Conservation (phyloP, 2,797 vertebrate species). For the Scolopax rusticola region DNA sequence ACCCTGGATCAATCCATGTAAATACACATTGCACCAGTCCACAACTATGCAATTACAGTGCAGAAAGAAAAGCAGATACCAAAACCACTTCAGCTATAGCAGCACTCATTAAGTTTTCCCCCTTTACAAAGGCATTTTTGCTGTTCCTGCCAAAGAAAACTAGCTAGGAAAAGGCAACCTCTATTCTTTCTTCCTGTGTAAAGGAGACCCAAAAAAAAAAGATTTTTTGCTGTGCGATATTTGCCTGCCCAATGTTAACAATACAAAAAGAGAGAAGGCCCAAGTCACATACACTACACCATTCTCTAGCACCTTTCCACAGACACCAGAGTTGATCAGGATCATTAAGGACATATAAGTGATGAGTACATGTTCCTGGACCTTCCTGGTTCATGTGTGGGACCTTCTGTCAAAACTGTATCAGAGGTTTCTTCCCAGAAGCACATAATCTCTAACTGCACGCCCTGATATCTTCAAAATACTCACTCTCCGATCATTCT, state of each 20-base stretch:
- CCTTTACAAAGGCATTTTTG: background rate
- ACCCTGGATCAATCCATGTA: background rate
- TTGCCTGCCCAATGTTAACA: background rate
- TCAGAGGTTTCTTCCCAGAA: background rate
- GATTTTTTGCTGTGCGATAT: background rate
- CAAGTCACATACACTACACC: background rate
- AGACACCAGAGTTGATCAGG: background rate
- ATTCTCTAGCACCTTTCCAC: background rate
- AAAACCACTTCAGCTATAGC: background rate
- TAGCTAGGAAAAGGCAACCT: background rate
- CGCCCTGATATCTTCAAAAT: background rate
- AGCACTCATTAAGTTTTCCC: background rate
- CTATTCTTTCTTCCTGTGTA: background rate
- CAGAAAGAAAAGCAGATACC: background rate
- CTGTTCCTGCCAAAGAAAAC: background rate
- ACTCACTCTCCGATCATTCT: background rate
- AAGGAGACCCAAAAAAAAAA: background rate
- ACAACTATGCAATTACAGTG: background rate
- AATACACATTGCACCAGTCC: background rate
- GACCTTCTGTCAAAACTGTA: background rate
- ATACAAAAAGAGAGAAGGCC: background rate
- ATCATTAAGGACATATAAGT: background rate
- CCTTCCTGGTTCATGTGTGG: background rate
- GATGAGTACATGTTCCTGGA: background rate
- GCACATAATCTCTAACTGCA: background rate